phyloP scores from a whole-genome alignment of 2,113 vertebrate genomes.

The Cynoglossus semilaevis region DNA sequence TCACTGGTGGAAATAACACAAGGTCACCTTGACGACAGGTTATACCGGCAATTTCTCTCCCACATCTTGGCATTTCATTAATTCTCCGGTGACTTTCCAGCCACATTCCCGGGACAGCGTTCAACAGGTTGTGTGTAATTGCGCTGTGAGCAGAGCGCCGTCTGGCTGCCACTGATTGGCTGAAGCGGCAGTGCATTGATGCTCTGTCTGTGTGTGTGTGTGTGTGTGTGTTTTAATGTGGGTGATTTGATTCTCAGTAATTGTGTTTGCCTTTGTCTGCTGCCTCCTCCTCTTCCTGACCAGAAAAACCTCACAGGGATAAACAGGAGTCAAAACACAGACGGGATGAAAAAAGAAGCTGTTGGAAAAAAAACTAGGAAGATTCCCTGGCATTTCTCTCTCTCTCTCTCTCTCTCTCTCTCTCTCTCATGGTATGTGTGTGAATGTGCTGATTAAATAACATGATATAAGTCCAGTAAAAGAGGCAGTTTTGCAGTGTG shows the following conservation, averaged over 20 bases:
- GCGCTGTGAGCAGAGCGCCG: conserved; percentile 57
- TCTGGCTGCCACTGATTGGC: conserved; percentile 67
- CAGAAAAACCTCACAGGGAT: conserved; percentile 46
- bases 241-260: conserved; percentile 60
- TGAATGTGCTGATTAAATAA: too few relatives aligned
- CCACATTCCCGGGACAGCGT: conserved; percentile 73
- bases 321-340: conserved; percentile 52
- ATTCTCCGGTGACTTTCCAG: conserved; percentile 73
- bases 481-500: too few relatives aligned
- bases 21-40: conserved; percentile 79
- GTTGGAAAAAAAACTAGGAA: not conserved
- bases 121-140: conserved; percentile 81
- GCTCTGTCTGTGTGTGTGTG: conserved; percentile 43
- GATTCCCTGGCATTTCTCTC: too few relatives aligned
- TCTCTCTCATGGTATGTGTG: too few relatives aligned
- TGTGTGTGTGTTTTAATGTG: conserved; percentile 53
- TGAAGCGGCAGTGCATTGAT: conserved; percentile 33
- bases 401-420: too few relatives aligned
- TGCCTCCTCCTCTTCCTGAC: conserved; percentile 54
- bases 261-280: conserved; percentile 63
- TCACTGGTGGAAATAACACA: conserved; percentile 68
- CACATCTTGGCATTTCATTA: conserved; percentile 77
- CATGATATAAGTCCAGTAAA: too few relatives aligned
- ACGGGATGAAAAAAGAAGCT: not conserved
- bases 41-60: conserved; percentile 75